Base-by-base conservation (phyloP, 2,888 invertebrate species). In the Horisme vitalbata region DNA sequence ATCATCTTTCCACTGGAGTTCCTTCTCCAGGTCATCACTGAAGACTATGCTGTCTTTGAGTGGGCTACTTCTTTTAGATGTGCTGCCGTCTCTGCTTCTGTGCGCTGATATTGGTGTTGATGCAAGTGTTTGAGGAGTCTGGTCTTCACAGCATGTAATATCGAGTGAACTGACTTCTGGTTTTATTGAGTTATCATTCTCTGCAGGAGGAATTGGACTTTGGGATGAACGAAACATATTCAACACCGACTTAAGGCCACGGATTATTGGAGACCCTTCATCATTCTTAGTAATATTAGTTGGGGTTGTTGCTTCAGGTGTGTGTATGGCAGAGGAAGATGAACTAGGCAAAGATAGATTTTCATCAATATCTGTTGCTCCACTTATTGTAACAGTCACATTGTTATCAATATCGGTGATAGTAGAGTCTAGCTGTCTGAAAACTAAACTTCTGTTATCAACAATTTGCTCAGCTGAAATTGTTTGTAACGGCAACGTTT, bases 161-260 rank as follows among this genome's bases (percentile, higher is more conserved):
- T 58, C 55, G 10, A 50, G 46, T 12, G 51, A 15, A 11, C 41
- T 52, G 14, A 8, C 20, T 23, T 59, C 52, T 6, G 41, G 35
- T 4, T 61, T 45, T 9, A 33, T 5, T 20, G 13, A 39, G 21
- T 49, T 47, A 10, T 64, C 65, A 41, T 39, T 55, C 9, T 80
- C 81, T 23, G 51, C 33, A 5, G 71, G 59, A 34, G 80, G 75
- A 57, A 84, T 76, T 2, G 88, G 87, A 46, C 87, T 88, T 48
- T 88, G 85, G 2, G 88, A 87, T 12, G 87, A 68, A 20, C 85
- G 69, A 55, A 89, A 89, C 77, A 89, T 87, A 45, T 76, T 89
- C 0, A 89, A 60, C 3, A 89, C 86, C 63, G 76, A 82, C 57
- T 88, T 88, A 0, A 89, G 60, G 0, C 89, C 88, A 41, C 89